Evolutionary conservation across 2,888 invertebrate species (phyloP).

Genomic region (Ophonus ardosiacus): DNA sequence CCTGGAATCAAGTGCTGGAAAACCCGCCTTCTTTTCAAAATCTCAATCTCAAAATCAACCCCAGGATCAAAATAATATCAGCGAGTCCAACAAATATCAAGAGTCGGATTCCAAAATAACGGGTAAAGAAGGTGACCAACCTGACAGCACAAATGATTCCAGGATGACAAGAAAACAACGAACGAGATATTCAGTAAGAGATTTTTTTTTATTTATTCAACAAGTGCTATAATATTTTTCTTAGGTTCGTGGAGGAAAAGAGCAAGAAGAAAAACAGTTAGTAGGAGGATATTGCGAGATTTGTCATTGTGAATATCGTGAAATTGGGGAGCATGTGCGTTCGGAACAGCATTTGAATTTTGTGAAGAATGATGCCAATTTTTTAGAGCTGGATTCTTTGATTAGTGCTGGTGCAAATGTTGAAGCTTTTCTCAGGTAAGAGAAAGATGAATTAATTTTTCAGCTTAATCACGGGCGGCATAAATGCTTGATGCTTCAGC

Average conservation of each 20-base stretch:
- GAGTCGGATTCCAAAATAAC: constrained; percentile 69
- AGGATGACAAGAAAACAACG: constrained; percentile 80
- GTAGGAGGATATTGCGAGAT: constrained; percentile 86
- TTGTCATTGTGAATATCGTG: constrained; percentile 86
- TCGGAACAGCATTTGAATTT: constrained; percentile 86
- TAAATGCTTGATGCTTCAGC: background rate
- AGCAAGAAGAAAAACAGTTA: constrained; percentile 50
- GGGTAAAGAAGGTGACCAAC: constrained; percentile 70
- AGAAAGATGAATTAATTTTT: background rate
- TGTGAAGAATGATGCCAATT: constrained; percentile 86
- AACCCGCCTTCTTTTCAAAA: constrained; percentile 68
- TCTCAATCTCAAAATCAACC: constrained; percentile 70
- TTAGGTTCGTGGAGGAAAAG: constrained; percentile 59
- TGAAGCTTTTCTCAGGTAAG: constrained; percentile 81
- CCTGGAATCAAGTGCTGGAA: constrained; percentile 74
- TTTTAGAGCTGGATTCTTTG: constrained; percentile 85
- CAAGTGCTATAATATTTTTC: background rate
- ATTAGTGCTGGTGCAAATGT: constrained; percentile 83
- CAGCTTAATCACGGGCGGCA: constrained; percentile 17
- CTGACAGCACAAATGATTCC: constrained; percentile 66
- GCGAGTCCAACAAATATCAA: constrained; percentile 64
- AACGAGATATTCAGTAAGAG: constrained; percentile 75
- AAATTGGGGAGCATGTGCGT: constrained; percentile 84
- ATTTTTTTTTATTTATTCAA: background rate
- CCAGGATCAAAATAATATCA: constrained; percentile 36